Percentiles rank a stretch among this genome's conserved stretches.
Conservation (phyloP, 2,888 invertebrate genomes). For the Netelia inedita region DNA sequence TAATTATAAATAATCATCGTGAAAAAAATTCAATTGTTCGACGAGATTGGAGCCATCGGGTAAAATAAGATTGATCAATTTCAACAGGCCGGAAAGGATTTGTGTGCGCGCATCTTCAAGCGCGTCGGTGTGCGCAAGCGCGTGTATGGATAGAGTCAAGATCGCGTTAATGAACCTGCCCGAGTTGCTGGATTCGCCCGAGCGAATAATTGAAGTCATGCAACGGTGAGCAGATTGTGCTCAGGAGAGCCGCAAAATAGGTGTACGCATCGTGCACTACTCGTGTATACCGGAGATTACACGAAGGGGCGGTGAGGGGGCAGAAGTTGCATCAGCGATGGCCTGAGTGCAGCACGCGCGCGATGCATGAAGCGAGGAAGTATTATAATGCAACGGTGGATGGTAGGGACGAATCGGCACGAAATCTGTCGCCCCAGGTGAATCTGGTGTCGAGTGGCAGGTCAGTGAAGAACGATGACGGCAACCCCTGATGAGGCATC, state of each 20-base stretch:
- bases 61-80: too few species aligned
- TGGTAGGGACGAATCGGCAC: slow-evolving; percentile 58
- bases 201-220: slow-evolving; percentile 74
- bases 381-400: slow-evolving; percentile 3
- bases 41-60: too few species aligned
- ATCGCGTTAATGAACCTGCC: slow-evolving; percentile 73
- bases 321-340: slow-evolving; percentile 44
- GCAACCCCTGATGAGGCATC: slow-evolving; percentile 55
- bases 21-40: too few species aligned
- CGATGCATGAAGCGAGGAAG: slow-evolving; percentile 38
- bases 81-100: too few species aligned
- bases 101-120: too few species aligned
- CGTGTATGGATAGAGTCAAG: slow-evolving; percentile 61
- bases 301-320: slow-evolving; percentile 21
- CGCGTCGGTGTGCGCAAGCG: too few species aligned
- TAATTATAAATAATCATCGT: background rate
- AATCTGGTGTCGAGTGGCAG: slow-evolving; percentile 67
- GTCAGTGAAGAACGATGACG: slow-evolving; percentile 51
- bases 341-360: slow-evolving; percentile 60
- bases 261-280: slow-evolving; percentile 54
- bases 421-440: slow-evolving; percentile 64
- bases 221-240: slow-evolving; percentile 68
- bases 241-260: slow-evolving; percentile 59
- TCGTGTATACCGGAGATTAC: slow-evolving; percentile 43
- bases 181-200: slow-evolving; percentile 68